Evolutionary conservation across 1,140 invertebrate species (phyloP), one percentile per base, ranked within the genome.

Genomic region (Condylostylus longicornis): DNA sequence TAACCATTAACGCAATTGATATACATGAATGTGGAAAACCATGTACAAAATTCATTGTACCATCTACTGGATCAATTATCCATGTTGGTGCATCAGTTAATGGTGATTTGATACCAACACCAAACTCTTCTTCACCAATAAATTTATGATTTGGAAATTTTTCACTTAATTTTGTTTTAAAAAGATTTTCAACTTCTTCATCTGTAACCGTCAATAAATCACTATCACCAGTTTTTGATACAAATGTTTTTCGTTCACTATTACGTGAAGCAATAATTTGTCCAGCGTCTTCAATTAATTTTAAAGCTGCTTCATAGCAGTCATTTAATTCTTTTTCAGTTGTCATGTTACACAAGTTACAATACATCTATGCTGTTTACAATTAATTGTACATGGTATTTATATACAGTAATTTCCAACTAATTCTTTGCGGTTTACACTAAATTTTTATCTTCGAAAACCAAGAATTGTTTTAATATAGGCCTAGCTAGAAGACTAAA

Each of bases 161-260:
- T 38, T 72, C 62, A 3, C 66, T 68, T 12, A 98, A 67, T 19
- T 75, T 78, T 12, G 72, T 61, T 32, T 94, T 82, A 2, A 98
- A 62, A 18, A 88, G 59, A 49, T 82, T 75, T 59, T 98, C 94
- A 1, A 98, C 88, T 55, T 82, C 74, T 59, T 86, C 77, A 63
- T 98, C 94, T 9, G 87, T 88, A 70, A 93, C 88, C 1, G 94
- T 98, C 0, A 98, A 93, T 32, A 98, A 69, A 64, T 98, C 94
- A 40, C 94, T 84, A 43, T 79, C 78, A 41, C 75, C 78, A 2
- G 76, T 74, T 64, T 98, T 98, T 9, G 68, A 68, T 49, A 76
- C 70, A 21, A 88, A 69, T 17, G 64, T 68, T 61, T 86, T 85
- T 18, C 74, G 70, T 12, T 68, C 65, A 45, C 67, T 69, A 49